Percentiles rank a stretch among this genome's conserved stretches.
Conservation (phyloP, 2,113 vertebrate species). For the Microcebus lehilahytsara region DNA sequence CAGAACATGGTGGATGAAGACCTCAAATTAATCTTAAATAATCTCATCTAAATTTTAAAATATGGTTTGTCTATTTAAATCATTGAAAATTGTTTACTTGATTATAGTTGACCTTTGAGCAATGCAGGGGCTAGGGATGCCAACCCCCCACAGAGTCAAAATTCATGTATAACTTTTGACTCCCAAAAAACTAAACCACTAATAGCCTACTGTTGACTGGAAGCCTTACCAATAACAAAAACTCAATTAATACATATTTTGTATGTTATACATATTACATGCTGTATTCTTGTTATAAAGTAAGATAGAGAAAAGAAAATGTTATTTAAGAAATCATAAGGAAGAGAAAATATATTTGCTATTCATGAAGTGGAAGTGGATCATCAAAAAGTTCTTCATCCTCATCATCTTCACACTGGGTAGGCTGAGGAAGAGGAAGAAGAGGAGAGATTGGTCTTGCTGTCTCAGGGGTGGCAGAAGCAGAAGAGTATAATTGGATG, state of each 20-base stretch:
- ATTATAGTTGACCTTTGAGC: background rate
- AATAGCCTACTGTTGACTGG: background rate
- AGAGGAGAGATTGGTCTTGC: background rate
- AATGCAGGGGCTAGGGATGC: background rate
- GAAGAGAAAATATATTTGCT: background rate
- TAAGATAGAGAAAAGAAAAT: background rate
- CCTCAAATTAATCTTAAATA: slow-evolving; percentile 14
- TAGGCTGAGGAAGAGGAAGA: background rate
- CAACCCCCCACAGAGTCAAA: background rate
- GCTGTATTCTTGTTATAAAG: background rate
- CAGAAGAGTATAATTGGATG: background rate
- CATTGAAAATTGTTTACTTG: background rate
- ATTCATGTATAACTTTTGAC: background rate
- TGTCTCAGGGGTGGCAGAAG: background rate
- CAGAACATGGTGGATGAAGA: background rate
- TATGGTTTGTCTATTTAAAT: background rate
- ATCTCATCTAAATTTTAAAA: slow-evolving; percentile 40
- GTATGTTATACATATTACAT: background rate
- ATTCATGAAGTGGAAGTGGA: background rate
- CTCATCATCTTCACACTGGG: background rate
- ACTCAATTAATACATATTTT: background rate
- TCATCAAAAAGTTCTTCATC: background rate
- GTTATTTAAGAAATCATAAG: background rate
- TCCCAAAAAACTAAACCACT: background rate
- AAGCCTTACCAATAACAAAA: background rate